Evolutionary conservation across 2,888 invertebrate species (phyloP).

Genomic region (Lypha dubia): DNA sequence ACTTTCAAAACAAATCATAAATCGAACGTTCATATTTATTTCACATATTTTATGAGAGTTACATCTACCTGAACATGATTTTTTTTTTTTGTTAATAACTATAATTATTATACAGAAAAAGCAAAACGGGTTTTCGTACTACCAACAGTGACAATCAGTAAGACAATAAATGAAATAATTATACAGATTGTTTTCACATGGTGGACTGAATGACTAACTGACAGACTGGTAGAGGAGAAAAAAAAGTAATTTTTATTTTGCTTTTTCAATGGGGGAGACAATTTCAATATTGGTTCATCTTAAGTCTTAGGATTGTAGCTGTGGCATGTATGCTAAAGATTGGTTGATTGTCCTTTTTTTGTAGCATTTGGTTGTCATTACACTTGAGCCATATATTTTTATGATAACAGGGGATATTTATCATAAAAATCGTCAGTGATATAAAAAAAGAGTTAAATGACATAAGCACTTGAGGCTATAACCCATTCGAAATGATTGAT

Average conservation of each 20-base stretch:
- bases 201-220: too few relatives aligned
- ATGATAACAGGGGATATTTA: slow-evolving; percentile 36
- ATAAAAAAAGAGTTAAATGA: slow-evolving; percentile 17
- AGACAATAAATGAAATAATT: slow-evolving; percentile 59
- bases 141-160: slow-evolving; percentile 66
- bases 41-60: slow-evolving; percentile 31
- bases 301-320: background rate
- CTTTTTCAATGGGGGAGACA: slow-evolving; percentile 35
- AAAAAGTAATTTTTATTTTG: background rate
- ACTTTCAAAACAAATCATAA: slow-evolving; percentile 69
- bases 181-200: slow-evolving; percentile 21
- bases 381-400: slow-evolving; percentile 35
- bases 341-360: slow-evolving; percentile 10
- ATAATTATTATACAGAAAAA: slow-evolving; percentile 54
- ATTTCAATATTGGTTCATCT: background rate
- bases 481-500: slow-evolving; percentile 37
- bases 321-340: background rate
- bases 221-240: background rate
- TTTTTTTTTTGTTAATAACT: slow-evolving; percentile 67
- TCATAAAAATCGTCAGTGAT: slow-evolving; percentile 49
- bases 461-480: slow-evolving; percentile 28
- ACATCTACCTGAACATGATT: slow-evolving; percentile 52
- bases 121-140: slow-evolving; percentile 61
- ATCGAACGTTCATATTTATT: slow-evolving; percentile 48
- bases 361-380: slow-evolving; percentile 28